A percentile compares a stretch with the other conserved stretches of the same genome.
Evolutionary conservation across 2,113 vertebrate species (phyloP).

Genomic region (Chloebia gouldiae): DNA sequence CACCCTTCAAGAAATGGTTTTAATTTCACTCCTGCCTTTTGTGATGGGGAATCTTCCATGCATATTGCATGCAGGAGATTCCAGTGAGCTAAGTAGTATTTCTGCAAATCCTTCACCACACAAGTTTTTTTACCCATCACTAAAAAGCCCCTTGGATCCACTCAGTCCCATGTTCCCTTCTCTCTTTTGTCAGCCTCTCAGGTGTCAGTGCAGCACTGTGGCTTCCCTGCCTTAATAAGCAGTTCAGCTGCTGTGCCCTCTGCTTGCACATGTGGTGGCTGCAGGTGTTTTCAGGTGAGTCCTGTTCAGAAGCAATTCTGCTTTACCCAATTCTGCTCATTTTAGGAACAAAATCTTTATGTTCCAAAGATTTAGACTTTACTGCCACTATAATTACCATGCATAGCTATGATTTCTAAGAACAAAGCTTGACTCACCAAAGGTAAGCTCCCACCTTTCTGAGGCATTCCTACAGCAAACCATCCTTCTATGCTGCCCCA

Average conservation of each 20-base stretch:
- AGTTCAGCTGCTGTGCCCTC: neutral
- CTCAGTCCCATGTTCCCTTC: neutral
- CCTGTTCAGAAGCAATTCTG: neutral
- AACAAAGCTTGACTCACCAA: neutral
- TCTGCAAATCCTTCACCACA: neutral
- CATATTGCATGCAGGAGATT: neutral
- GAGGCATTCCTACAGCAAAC: neutral
- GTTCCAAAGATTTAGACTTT: neutral
- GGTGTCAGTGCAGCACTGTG: neutral
- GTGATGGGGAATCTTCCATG: neutral
- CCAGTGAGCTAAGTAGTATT: neutral
- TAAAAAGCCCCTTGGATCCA: neutral
- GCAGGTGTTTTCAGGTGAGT: neutral
- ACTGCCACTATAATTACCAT: neutral
- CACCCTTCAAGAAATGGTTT: constrained; percentile 22
- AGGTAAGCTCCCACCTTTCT: neutral
- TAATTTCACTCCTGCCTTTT: constrained; percentile 33
- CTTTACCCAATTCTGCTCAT: neutral
- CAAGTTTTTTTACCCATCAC: neutral
- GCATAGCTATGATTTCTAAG: neutral
- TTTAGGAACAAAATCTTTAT: neutral
- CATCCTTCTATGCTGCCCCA: neutral
- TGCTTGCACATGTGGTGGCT: neutral
- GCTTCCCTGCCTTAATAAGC: neutral
- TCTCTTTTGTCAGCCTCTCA: neutral